Evolutionary conservation across 2,888 invertebrate species (phyloP).

Genomic region (Cryptocephalus primarius): DNA sequence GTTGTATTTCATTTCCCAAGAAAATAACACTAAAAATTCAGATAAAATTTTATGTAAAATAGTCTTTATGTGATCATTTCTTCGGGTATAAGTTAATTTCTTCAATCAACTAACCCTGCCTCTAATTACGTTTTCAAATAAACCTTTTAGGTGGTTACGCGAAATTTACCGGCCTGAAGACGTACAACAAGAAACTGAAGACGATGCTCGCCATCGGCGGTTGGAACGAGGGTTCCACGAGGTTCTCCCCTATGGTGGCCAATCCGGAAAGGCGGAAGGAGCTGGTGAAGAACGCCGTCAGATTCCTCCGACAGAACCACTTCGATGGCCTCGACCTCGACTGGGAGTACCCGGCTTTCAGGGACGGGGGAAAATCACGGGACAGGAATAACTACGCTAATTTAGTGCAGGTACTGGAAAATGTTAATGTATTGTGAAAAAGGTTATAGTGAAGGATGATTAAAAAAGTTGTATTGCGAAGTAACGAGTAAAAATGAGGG

Average conservation of each 20-base stretch:
- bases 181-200: conserved; percentile 84
- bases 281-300: conserved; percentile 72
- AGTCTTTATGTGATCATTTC: no score
- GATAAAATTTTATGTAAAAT: no score
- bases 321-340: conserved; percentile 90
- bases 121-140: no score
- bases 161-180: conserved; percentile 86
- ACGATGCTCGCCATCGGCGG: conserved; percentile 86
- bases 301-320: conserved; percentile 81
- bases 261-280: conserved; percentile 63
- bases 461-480: background rate
- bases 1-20: no score
- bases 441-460: conserved; percentile 8
- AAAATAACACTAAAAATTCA: no score
- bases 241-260: conserved; percentile 83
- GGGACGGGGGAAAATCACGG: conserved; percentile 69
- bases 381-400: conserved; percentile 82
- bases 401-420: conserved; percentile 71
- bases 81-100: no score
- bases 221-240: conserved; percentile 85
- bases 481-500: background rate
- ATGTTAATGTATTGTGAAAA: no score
- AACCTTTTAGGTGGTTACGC: conserved; percentile 75
- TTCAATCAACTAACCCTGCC: no score
- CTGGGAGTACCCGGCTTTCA: conserved; percentile 80